Percentiles rank a stretch among this genome's conserved stretches.
Evolutionary conservation across 2,888 invertebrate genomes (phyloP).

Genomic region (Cephus pygmeus): DNA sequence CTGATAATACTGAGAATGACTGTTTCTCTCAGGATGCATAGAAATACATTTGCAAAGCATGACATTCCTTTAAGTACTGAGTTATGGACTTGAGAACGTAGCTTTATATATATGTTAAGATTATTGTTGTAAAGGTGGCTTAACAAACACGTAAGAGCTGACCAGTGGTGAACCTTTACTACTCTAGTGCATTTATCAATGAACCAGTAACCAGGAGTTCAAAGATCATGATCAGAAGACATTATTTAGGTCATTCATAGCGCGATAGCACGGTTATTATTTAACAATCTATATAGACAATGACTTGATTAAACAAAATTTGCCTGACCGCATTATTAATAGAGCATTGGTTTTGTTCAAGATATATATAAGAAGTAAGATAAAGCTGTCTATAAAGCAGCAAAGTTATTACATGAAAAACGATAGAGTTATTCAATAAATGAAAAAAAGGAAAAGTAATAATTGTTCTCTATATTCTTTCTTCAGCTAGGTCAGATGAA

Average conservation of each 20-base stretch:
- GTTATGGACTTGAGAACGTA: not conserved
- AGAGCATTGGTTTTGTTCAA: not conserved
- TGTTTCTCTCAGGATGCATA: not conserved
- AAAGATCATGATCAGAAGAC: not conserved
- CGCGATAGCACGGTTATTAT: not conserved
- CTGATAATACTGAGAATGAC: not conserved
- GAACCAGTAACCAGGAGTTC: not conserved
- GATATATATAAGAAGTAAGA: not conserved
- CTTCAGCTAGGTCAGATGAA: not conserved
- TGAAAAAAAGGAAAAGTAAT: not conserved
- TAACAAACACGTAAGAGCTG: not conserved
- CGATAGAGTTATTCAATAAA: not conserved
- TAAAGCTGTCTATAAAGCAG: not conserved
- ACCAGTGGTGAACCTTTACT: not conserved
- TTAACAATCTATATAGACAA: not conserved
- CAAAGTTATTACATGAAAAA: not conserved
- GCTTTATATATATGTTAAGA: not conserved
- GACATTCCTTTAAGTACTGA: not conserved
- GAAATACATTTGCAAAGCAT: not conserved
- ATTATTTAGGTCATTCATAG: too few relatives aligned
- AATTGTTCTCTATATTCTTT: not conserved
- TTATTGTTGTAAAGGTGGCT: not conserved
- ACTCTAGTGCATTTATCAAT: not conserved
- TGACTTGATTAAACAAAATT: not conserved
- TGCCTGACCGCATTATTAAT: not conserved